These are phyloP conservation scores for Lycocerus yunnanus DNA, from an alignment of 2,888 invertebrate species.

Conservation along the genomic window DNA sequence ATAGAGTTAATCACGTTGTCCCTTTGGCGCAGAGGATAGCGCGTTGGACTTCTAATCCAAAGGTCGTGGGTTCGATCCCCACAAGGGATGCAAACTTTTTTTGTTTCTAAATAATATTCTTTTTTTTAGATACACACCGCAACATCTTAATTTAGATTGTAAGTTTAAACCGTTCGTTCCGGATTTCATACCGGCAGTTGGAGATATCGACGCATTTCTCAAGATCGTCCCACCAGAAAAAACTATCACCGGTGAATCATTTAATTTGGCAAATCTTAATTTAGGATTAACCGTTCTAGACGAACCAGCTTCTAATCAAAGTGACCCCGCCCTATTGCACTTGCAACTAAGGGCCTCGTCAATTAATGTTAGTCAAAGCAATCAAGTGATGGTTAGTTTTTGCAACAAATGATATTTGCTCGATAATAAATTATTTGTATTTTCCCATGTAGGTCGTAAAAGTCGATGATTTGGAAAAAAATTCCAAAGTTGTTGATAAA, in stretches of 20 bases:
- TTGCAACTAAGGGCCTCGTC: constrained; percentile 81
- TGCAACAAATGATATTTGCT: not conserved
- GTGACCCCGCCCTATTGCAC: constrained; percentile 92
- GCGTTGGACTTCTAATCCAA: constrained; percentile 91
- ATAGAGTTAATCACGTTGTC: constrained; percentile 54
- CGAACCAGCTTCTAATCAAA: constrained; percentile 94
- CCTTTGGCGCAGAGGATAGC: constrained; percentile 89
- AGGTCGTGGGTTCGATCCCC: constrained; percentile 88
- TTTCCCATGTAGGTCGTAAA: constrained; percentile 66
- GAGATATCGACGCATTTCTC: constrained; percentile 97
- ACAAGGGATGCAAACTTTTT: constrained; percentile 68
- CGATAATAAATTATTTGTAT: not conserved
- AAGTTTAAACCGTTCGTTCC: constrained; percentile 93
- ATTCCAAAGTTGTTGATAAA: constrained; percentile 88
- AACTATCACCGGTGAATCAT: constrained; percentile 47
- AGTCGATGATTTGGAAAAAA: constrained; percentile 82
- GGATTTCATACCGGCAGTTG: constrained; percentile 96
- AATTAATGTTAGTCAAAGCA: constrained; percentile 53
- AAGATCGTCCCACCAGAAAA: constrained; percentile 86
- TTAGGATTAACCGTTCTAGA: constrained; percentile 81
- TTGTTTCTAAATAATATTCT: not conserved
- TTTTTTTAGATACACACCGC: constrained; percentile 82
- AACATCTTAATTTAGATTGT: constrained; percentile 86
- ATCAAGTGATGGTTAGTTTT: constrained; percentile 39
- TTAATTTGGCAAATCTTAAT: constrained; percentile 48